Base-by-base conservation (phyloP, 2,888 invertebrate genomes). In the Drosophila putrida region DNA sequence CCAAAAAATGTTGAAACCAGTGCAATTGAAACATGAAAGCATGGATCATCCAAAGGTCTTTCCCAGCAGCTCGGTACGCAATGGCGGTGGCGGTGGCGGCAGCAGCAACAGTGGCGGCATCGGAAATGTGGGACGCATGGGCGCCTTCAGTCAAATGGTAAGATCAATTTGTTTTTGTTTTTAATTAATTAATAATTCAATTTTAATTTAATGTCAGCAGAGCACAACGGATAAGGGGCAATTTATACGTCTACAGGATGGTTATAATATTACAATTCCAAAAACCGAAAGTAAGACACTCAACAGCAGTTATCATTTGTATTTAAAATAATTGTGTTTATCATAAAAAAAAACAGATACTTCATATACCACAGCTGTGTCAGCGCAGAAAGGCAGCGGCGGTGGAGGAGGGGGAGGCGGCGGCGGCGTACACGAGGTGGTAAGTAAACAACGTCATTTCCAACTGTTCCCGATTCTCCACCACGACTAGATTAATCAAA, bases 231-330 rank as follows among this genome's bases (percentile, higher is more conserved):
- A 80, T 83, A 91, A 90, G 74, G 80, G 91, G 57, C 91, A 92
- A 65, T 91, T 90, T 63, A 88, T 91, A 58, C 88, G 91, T 75
- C 77, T 91, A 72, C 90, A 90, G 74, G 91, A 90, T 77, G 89
- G 80, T 73, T 90, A 88, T 64, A 81, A 88, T 64, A 81, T 86
- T 69, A 75, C 85, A 41, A 73, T 82, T 71, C 90, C 89, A 82
- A 89, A 89, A 83, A 78, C 85, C 75, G 92, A 91, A 74, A 90
- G 92, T 92, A 85, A 87, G 90, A 69, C 36, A 41, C 60, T 1
- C 33, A 28, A 49, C n/a, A 33, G 11, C 27, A 15, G 0, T 43
- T 31, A 11, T 50, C 15, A 36, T 25, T 28, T 27, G 8, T 39
- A 53, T 11, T 39, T n/a, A 47, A 43, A 38, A 28, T 9, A 36